These are phyloP conservation scores for Coelogynopora nodosa DNA, from an alignment of 2,888 invertebrate genomes.

Conservation along the genomic window DNA sequence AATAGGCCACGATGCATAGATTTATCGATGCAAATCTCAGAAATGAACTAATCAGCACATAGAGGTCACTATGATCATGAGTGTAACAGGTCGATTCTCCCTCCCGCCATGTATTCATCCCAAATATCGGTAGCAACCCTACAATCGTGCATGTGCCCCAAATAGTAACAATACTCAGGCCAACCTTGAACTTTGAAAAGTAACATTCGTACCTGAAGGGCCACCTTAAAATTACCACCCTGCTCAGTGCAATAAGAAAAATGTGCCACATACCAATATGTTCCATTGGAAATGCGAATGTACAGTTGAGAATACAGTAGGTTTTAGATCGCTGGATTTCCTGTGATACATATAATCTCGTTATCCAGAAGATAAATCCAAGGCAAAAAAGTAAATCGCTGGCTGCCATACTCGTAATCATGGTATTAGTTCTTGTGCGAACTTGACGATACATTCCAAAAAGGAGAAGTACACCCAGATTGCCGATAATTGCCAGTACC, in stretches of 20 bases:
- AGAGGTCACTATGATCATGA: background rate
- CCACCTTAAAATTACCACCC: background rate
- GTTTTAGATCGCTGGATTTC: background rate
- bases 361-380: background rate
- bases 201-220: background rate
- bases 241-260: background rate
- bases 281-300: background rate
- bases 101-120: background rate
- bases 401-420: background rate
- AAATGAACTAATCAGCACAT: background rate
- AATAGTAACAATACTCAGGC: background rate
- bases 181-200: background rate
- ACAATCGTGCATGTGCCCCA: background rate
- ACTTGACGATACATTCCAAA: background rate
- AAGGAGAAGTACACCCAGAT: background rate
- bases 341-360: background rate
- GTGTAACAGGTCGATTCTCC: background rate
- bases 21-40: background rate
- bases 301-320: background rate
- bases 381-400: background rate
- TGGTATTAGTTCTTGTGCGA: background rate
- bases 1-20: background rate
- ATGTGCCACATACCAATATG: background rate
- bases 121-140: background rate
- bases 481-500: background rate